These are phyloP conservation scores for Origma solitaria DNA, from an alignment of 2,113 vertebrate genomes.

Conservation along the genomic window DNA sequence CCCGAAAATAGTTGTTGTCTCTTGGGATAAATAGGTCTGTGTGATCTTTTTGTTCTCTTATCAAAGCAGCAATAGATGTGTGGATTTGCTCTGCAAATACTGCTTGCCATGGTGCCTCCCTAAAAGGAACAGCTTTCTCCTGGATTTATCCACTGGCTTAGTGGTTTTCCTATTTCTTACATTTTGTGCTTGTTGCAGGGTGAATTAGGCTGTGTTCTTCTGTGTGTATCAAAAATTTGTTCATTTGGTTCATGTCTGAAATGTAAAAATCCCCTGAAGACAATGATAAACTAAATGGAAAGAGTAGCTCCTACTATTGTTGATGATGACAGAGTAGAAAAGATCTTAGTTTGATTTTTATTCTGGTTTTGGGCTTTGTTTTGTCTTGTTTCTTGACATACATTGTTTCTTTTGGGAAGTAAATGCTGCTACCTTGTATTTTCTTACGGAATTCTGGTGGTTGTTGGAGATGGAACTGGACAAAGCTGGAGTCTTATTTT, in stretches of 20 bases:
- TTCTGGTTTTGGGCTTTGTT: background rate
- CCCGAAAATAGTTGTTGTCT: background rate
- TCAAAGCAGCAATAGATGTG: background rate
- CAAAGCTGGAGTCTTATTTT: background rate
- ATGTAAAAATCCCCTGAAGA: background rate
- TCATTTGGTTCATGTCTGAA: background rate
- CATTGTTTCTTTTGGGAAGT: background rate
- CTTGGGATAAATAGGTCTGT: background rate
- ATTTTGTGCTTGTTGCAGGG: background rate
- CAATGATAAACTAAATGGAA: background rate
- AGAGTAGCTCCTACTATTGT: background rate
- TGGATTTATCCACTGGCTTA: background rate
- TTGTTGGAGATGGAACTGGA: background rate
- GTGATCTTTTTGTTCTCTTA: background rate
- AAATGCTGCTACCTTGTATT: background rate
- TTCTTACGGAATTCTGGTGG: background rate
- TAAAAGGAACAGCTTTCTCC: background rate
- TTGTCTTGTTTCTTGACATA: background rate
- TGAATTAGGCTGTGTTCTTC: background rate
- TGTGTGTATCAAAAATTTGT: background rate
- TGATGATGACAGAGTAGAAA: background rate
- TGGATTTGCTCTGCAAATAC: background rate
- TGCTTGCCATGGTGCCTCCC: background rate
- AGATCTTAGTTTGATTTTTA: background rate
- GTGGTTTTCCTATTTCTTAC: background rate